Percentiles rank a stretch among this genome's conserved stretches.
Evolutionary conservation across 2,888 invertebrate species (phyloP).

Genomic region (Scaptomyza polygonia): DNA sequence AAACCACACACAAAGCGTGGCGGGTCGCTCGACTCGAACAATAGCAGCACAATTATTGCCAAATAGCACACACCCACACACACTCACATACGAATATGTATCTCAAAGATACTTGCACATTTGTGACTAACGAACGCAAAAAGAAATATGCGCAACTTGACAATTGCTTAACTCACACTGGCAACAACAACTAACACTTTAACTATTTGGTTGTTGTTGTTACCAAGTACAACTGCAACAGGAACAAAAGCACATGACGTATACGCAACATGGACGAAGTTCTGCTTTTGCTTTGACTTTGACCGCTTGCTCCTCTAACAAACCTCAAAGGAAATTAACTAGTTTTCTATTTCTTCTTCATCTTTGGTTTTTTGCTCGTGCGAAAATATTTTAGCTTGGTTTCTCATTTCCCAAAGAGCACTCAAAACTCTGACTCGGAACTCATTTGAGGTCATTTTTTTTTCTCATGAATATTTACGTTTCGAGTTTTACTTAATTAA

Average conservation of each 20-base stretch:
- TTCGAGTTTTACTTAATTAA: constrained; percentile 54
- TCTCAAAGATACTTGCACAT: constrained; percentile 35
- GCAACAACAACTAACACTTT: constrained; percentile 43
- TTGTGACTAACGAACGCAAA: constrained; percentile 17
- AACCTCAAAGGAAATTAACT: constrained; percentile 72
- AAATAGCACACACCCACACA: constrained; percentile 65
- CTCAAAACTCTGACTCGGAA: not conserved
- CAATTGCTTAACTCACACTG: constrained; percentile 57
- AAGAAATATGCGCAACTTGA: constrained; percentile 53
- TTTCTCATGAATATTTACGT: constrained; percentile 62
- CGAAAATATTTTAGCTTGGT: constrained; percentile 64
- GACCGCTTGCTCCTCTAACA: constrained; percentile 56
- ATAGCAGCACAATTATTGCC: constrained; percentile 77
- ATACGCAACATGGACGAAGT: constrained; percentile 72
- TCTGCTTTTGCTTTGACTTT: constrained; percentile 64
- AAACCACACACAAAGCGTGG: constrained; percentile 77
- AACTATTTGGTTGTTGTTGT: constrained; percentile 3
- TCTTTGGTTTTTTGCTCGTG: constrained; percentile 43
- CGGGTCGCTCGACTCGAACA: constrained; percentile 52
- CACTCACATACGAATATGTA: constrained; percentile 38
- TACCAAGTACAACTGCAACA: constrained; percentile 47
- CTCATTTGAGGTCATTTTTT: constrained; percentile 37
- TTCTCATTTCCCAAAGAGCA: constrained; percentile 52
- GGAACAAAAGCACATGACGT: too few relatives aligned
- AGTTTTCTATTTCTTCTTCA: not conserved